Evolutionary conservation across 2,888 invertebrate species (phyloP).

Genomic region (Limnephilus marmoratus): DNA sequence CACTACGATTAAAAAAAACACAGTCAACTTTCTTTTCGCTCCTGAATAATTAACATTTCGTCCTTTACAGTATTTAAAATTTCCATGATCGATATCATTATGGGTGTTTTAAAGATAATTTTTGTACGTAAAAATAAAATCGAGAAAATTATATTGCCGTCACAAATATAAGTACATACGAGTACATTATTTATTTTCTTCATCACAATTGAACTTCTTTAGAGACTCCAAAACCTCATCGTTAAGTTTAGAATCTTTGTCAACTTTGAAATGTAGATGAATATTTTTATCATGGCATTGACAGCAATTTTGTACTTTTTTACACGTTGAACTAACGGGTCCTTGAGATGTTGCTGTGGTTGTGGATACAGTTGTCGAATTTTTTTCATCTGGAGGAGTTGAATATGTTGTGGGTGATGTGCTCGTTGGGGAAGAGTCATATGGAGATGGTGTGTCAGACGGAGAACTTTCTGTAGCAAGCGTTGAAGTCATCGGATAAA

Average conservation of each 20-base stretch:
- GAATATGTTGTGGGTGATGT: background rate
- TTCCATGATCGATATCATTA: background rate
- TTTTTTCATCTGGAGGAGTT: background rate
- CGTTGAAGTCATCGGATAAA: background rate
- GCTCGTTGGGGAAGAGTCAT: background rate
- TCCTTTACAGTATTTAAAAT: too few relatives aligned
- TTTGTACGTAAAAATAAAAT: background rate
- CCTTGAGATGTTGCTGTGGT: background rate
- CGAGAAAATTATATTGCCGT: too few relatives aligned
- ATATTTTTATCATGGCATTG: background rate
- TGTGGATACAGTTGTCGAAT: background rate
- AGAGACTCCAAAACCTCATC: background rate
- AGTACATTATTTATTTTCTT: background rate
- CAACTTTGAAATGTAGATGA: background rate
- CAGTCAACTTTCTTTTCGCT: too few relatives aligned
- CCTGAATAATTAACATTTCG: too few relatives aligned
- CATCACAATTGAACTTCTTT: background rate
- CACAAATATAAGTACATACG: too few relatives aligned
- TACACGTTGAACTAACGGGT: background rate
- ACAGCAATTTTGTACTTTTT: background rate
- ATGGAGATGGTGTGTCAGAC: background rate
- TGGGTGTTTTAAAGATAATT: background rate
- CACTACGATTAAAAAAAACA: too few relatives aligned
- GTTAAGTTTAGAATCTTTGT: background rate
- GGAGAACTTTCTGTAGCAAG: background rate